Evolutionary conservation across 2,113 vertebrate genomes (phyloP).

Genomic region (Thunnus thynnus): DNA sequence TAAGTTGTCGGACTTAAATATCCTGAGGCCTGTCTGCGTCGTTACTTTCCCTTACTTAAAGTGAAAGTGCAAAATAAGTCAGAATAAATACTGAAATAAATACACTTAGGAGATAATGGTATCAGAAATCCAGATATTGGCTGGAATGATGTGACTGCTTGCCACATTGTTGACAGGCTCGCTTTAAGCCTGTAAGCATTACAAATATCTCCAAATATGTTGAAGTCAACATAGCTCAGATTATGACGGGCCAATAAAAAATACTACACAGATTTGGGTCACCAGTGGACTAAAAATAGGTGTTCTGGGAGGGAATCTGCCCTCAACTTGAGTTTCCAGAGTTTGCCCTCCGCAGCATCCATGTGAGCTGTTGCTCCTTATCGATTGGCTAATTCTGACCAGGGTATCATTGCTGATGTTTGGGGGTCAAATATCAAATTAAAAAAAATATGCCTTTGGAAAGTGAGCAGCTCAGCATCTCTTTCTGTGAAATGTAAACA

Average conservation of each 20-base stretch:
- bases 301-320: neutral
- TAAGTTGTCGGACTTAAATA: neutral
- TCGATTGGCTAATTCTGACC: neutral
- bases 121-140: slow-evolving; percentile 27
- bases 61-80: slow-evolving; percentile 53
- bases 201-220: slow-evolving; percentile 9
- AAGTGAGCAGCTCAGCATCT: slow-evolving; percentile 52
- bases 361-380: neutral
- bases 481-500: slow-evolving; percentile 79
- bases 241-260: slow-evolving; percentile 8
- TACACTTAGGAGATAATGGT: slow-evolving; percentile 19
- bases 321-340: neutral
- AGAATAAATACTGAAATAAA: slow-evolving; percentile 64
- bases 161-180: neutral
- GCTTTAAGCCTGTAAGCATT: neutral
- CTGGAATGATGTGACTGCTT: neutral
- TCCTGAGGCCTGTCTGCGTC: neutral
- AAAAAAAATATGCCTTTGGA: slow-evolving; percentile 39
- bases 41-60: slow-evolving; percentile 40
- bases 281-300: slow-evolving; percentile 12
- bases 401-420: neutral
- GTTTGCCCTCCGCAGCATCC: neutral
- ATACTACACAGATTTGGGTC: neutral
- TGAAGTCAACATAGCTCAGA: neutral
- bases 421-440: neutral